phyloP scores from a whole-genome alignment of 2,113 vertebrate species.

The Mesocricetus auratus region DNA sequence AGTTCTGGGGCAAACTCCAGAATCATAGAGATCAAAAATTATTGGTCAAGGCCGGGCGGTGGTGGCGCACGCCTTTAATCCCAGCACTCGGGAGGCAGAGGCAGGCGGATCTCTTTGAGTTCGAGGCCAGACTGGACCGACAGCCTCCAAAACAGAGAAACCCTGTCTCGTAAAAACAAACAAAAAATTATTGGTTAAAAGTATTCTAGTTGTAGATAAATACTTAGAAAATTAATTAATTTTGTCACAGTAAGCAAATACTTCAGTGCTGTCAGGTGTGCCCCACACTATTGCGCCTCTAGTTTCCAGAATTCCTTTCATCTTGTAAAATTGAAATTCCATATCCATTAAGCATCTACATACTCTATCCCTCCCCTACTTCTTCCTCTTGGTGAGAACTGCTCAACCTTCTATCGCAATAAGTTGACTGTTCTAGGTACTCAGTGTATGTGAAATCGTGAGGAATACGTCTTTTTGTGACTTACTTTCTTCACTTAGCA shows the following conservation, averaged over 20 bases:
- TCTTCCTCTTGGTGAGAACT: not conserved
- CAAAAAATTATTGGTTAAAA: not conserved
- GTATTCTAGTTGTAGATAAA: not conserved
- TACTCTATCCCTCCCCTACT: rapidly evolving
- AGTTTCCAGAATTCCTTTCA: not conserved
- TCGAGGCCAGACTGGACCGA: no score
- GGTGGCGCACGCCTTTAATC: no score
- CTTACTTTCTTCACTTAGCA: not conserved
- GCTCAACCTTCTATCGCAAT: not conserved
- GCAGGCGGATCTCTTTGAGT: no score
- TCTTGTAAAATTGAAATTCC: constrained; percentile 25
- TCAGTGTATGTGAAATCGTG: not conserved
- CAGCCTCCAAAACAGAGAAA: no score
- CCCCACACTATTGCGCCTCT: not conserved
- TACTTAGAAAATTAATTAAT: not conserved
- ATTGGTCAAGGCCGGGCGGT: no score
- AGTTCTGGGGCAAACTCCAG: not conserved
- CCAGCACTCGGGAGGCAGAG: no score
- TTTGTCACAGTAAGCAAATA: not conserved
- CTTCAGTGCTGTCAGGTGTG: not conserved
- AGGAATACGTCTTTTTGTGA: not conserved
- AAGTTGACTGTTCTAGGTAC: not conserved
- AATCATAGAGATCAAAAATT: not conserved
- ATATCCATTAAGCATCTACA: not conserved
- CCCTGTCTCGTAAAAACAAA: no score